Evolutionary conservation across 35 echinoderm and acorn worm species (phyloP), one percentile per base, ranked within the genome.

Genomic region (Lytechinus variegatus): DNA sequence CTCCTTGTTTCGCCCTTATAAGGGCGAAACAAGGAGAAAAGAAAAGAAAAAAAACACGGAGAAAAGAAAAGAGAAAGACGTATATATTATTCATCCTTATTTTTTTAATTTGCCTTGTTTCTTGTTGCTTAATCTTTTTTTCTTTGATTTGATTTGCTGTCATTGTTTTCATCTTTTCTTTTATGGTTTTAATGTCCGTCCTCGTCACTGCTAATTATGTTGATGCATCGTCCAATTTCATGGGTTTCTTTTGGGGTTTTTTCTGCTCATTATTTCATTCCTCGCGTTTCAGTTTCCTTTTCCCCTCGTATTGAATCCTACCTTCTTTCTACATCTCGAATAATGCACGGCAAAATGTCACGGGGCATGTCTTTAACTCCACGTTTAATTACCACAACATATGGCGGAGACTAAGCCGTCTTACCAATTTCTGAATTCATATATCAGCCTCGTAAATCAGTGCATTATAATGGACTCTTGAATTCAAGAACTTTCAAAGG

Each of bases 381-480:
- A 79, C n/a, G 66, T 79, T 79, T 79, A 79, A 79, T 79, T 79
- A 79, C 21, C 66, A 24, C 66, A 79, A 79, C 66, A 79, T 79
- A 79, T 79, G 66, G 66, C 66, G 66, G 66, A 4, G 66, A 4
- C 19, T 79, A 79, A 79, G 66, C 66, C 16, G 66, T 24, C 66
- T n/a, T 79, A 24, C 12, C 66, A 79, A 79, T 79, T 24, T 79
- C 66, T 24, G 66, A 79, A 79, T 79, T 79, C 66, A 79, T 79
- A 79, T 14, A 79, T 79, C 66, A 79, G 19, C 8, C 66, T n/a
- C 66, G 19, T 79, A 79, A 79, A 79, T 79, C 66, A 79, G 66
- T 79, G 66, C 66, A 79, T 79, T 79, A n/a, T n/a, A 79, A 79
- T 79, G 66, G 66, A 79, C 66, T 79, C 66, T n/a, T 79, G 66